These are phyloP conservation scores for Selenia dentaria DNA, from an alignment of 2,888 invertebrate genomes.

Conservation along the genomic window DNA sequence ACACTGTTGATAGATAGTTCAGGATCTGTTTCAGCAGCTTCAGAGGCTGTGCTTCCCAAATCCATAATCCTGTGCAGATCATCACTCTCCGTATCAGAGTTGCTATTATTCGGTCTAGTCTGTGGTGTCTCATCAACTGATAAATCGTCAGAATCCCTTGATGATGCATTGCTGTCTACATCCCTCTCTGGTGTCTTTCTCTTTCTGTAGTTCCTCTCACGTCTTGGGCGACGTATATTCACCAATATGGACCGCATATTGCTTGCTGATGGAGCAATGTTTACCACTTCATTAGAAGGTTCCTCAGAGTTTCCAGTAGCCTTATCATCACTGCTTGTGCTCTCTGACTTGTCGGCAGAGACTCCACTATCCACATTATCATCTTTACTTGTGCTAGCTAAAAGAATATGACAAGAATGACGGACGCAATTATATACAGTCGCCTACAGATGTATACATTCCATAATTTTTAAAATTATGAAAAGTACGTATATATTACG, in stretches of 20 bases:
- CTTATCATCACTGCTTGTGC: conserved; percentile 70
- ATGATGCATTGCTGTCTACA: conserved; percentile 64
- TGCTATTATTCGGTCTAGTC: conserved; percentile 41
- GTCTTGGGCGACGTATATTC: conserved; percentile 61
- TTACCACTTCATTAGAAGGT: conserved; percentile 65
- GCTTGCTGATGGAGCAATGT: conserved; percentile 66
- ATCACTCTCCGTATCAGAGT: conserved; percentile 55
- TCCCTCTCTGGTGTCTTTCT: conserved; percentile 69
- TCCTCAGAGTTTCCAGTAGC: conserved; percentile 47
- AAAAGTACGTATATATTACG: too few relatives aligned
- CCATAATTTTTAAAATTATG: too few relatives aligned
- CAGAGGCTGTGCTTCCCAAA: conserved; percentile 44
- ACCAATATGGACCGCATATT: conserved; percentile 63
- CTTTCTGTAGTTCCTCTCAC: conserved; percentile 68
- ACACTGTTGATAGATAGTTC: not conserved
- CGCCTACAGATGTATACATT: too few relatives aligned
- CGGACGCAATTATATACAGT: conserved; percentile 50
- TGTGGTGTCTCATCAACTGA: conserved; percentile 53
- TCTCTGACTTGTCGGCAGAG: conserved; percentile 77
- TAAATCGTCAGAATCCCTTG: conserved; percentile 71
- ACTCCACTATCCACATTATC: conserved; percentile 77
- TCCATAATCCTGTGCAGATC: conserved; percentile 48
- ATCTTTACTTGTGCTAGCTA: conserved; percentile 51
- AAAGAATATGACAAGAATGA: conserved; percentile 49
- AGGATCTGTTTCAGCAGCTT: conserved; percentile 41